Evolutionary conservation across 2,113 vertebrate species (phyloP).

Genomic region (Pyxicephalus adspersus): DNA sequence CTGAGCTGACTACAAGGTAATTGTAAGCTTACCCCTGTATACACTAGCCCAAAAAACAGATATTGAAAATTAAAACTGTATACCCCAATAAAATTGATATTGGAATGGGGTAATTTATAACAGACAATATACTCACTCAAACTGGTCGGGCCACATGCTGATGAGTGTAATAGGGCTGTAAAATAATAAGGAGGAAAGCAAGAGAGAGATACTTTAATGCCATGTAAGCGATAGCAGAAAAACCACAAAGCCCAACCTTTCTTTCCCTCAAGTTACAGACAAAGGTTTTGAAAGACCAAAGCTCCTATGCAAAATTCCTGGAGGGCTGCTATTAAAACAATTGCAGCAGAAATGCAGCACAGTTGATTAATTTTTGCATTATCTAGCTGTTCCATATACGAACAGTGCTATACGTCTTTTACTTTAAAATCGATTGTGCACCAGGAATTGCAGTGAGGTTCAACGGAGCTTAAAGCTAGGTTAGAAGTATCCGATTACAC

Average conservation of each 20-base stretch:
- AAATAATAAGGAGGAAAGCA: conserved; percentile 68
- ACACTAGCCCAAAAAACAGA: neutral
- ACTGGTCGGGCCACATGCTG: conserved; percentile 99
- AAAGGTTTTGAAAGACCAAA: conserved; percentile 55
- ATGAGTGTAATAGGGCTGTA: conserved; percentile 97
- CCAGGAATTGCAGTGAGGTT: conserved; percentile 41
- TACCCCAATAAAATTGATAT: neutral
- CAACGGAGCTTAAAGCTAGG: conserved; percentile 44
- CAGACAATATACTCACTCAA: conserved; percentile 90
- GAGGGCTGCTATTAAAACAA: neutral
- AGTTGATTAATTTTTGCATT: neutral
- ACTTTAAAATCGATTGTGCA: conserved; percentile 2
- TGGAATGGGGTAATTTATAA: neutral
- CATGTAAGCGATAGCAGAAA: conserved; percentile 58
- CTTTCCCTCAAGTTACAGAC: conserved; percentile 4
- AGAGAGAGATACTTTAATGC: conserved; percentile 68
- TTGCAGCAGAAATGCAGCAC: conserved; percentile 12
- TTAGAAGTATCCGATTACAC: conserved; percentile 19
- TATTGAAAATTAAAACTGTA: neutral
- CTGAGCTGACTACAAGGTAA: no score
- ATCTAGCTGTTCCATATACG: neutral
- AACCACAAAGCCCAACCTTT: conserved; percentile 45
- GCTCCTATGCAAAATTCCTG: neutral
- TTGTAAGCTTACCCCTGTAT: no score
- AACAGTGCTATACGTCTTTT: conserved; percentile 12